Evolutionary conservation across 1,140 invertebrate species (phyloP).

Genomic region (Epicauta chinensis): DNA sequence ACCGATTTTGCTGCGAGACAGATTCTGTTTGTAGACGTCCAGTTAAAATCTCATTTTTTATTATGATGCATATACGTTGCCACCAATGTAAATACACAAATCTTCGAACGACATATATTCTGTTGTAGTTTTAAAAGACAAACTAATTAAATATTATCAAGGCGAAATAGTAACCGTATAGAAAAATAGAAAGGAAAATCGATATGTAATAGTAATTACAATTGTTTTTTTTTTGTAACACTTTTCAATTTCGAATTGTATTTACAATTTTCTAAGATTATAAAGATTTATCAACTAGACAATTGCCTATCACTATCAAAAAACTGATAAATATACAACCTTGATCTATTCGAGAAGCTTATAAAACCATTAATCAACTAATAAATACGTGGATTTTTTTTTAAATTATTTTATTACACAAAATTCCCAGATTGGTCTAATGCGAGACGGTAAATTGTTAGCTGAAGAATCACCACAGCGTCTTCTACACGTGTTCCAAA

Average conservation of each 20-base stretch:
- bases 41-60: no score
- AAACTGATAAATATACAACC: background rate
- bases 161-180: background rate
- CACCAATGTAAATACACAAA: background rate
- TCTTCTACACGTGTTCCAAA: slow-evolving; percentile 56
- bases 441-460: slow-evolving; percentile 77
- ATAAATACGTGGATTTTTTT: no score
- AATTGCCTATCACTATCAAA: no score
- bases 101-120: background rate
- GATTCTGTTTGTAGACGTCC: no score
- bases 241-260: no score
- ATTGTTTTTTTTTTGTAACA: no score
- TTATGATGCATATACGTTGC: no score
- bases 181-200: slow-evolving; percentile 1
- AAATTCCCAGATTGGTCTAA: slow-evolving; percentile 70
- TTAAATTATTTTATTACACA: no score
- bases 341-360: background rate
- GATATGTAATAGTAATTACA: no score
- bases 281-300: no score
- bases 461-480: slow-evolving; percentile 75
- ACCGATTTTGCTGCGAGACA: no score
- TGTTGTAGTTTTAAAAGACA: background rate
- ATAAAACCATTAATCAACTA: background rate
- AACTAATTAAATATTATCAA: slow-evolving; percentile 1
- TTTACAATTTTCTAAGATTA: no score